Conservation (phyloP, 2,888 invertebrate species). For the Chrysodeixis includens region DNA sequence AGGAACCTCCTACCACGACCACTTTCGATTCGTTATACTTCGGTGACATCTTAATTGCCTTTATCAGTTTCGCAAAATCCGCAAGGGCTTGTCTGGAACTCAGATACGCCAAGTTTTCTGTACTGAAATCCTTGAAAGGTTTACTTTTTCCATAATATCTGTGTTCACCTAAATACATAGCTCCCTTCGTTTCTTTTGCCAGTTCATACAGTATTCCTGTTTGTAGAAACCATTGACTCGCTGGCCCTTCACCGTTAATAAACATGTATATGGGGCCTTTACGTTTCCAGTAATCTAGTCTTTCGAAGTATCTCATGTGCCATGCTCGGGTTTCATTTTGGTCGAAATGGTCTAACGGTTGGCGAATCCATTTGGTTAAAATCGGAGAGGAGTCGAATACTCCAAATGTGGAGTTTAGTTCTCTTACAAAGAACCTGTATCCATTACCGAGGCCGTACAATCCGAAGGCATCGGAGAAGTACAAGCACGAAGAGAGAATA, state of each 20-base stretch:
- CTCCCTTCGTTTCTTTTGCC: constrained; percentile 81
- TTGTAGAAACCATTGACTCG: constrained; percentile 68
- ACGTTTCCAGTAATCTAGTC: constrained; percentile 71
- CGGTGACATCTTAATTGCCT: constrained; percentile 65
- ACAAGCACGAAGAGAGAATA: constrained; percentile 53
- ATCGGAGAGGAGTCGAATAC: constrained; percentile 55
- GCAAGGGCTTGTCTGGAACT: constrained; percentile 80
- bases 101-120: constrained; percentile 74
- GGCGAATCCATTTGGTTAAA: constrained; percentile 71
- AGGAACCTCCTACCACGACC: constrained; percentile 81
- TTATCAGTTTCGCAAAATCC: constrained; percentile 73
- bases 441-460: constrained; percentile 64
- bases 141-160: constrained; percentile 82
- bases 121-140: constrained; percentile 70
- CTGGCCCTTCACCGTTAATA: constrained; percentile 77
- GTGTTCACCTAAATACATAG: constrained; percentile 78
- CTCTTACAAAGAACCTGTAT: constrained; percentile 66
- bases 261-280: constrained; percentile 78
- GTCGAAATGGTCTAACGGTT: constrained; percentile 80
- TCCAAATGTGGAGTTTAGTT: constrained; percentile 57
- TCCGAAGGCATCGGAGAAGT: constrained; percentile 58
- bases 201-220: constrained; percentile 77
- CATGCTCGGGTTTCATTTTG: constrained; percentile 69
- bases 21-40: constrained; percentile 74
- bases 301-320: constrained; percentile 81